Evolutionary conservation across 2,797 vertebrate genomes (phyloP).

Genomic region (Myotis findleyi): DNA sequence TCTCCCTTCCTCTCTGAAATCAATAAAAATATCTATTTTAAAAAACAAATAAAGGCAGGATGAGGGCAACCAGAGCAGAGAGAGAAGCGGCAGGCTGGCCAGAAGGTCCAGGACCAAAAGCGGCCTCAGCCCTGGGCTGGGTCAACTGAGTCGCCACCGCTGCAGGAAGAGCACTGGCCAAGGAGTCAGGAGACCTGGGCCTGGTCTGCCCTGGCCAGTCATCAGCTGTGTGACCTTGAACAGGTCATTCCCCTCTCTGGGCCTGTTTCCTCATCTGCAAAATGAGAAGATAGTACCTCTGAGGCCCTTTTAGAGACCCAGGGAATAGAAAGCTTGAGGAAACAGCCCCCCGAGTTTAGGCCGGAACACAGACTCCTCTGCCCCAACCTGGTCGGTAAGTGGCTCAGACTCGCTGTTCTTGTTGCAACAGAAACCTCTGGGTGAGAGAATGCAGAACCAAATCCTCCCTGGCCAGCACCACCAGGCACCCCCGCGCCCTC

Average conservation of each 20-base stretch:
- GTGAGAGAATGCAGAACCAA: not conserved
- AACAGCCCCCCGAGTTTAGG: not conserved
- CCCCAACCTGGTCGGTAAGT: not conserved
- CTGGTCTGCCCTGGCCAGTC: not conserved
- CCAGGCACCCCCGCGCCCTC: fast-evolving
- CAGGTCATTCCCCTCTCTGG: not conserved
- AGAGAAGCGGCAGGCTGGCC: not conserved
- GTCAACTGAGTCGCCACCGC: fast-evolving
- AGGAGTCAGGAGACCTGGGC: not conserved
- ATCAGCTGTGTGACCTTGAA: not conserved
- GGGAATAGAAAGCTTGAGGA: not conserved
- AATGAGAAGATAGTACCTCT: not conserved
- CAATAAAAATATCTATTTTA: too few relatives aligned
- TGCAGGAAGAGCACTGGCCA: not conserved
- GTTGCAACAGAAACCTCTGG: not conserved
- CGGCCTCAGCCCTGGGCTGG: too few relatives aligned
- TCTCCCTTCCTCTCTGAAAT: too few relatives aligned
- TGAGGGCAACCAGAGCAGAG: not conserved
- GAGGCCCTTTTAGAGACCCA: not conserved
- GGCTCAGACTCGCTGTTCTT: not conserved
- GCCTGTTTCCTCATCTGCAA: not conserved
- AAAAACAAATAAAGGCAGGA: too few relatives aligned
- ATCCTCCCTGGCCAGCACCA: too few relatives aligned
- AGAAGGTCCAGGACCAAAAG: not conserved
- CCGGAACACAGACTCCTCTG: not conserved